Evolutionary conservation across 2,888 invertebrate genomes (phyloP), one percentile per base, ranked within the genome.

Genomic region (Melieria omissa): DNA sequence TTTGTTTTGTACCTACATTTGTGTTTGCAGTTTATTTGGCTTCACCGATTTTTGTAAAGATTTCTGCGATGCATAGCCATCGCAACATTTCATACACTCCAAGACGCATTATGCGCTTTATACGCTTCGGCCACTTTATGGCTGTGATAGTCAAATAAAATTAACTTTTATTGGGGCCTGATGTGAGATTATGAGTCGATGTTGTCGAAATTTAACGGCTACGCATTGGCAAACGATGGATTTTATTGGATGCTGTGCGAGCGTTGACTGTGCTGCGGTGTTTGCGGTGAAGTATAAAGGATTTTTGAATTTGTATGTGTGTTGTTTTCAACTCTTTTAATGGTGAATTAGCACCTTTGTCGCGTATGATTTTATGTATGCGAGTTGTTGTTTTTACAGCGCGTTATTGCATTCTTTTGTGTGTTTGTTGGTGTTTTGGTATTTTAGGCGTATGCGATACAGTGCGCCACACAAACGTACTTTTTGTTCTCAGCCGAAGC

Each of bases 91-190:
- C 29, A 29, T 29, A 29, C 29, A 29, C 29, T 29, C 29, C 29
- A 29, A 29, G 29, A 29, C 29, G 29, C 29, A 29, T 29, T 29
- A 29, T 29, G 29, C 29, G 29, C 29, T 29, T 29, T 2, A 29
- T 29, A 29, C 2, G 29, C 29, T 29, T 52, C 65, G n/a, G 41
- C 10, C 29, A 8, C 6, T 10, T 57, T 41, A 54, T 46, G n/a
- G 45, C 41, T 72, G 67, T 45, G 74, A 78, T 82, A 80, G 80
- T 75, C 83, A 82, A 82, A 83, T 81, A 82, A 83, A 80, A 82
- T 82, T 82, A 82, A 80, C 79, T 81, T 82, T 82, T 82, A 83
- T 83, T 82, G 80, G 78, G 80, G 79, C 77, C 70, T 74, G 74
- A 75, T 78, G 75, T 77, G 79, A 72, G 75, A 80, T 81, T 80